A percentile compares a stretch with the other conserved stretches of the same genome.
Evolutionary conservation across 30 jellyfish, hydroid and myxozoan genomes (phyloP).

Genomic region (Haliclystus octoradiatus): DNA sequence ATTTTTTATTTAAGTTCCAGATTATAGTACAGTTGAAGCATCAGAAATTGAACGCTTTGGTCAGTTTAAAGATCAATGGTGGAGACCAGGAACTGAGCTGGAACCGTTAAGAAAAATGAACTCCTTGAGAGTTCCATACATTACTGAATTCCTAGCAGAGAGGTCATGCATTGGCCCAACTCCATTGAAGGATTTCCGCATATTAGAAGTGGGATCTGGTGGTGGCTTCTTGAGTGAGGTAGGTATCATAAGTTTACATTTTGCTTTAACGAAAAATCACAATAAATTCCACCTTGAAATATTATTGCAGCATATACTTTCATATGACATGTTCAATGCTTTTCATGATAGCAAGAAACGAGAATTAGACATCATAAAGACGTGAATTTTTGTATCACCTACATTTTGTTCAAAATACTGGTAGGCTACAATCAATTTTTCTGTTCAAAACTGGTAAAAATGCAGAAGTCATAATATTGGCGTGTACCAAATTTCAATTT

Average conservation of each 20-base stretch:
- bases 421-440: no score
- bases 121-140: conserved; percentile 54
- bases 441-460: no score
- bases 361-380: no score
- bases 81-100: conserved; percentile 67
- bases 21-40: conserved; percentile 35
- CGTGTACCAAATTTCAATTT: no score
- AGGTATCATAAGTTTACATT: neutral
- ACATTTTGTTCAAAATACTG: no score
- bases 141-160: conserved; percentile 14
- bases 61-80: conserved; percentile 53
- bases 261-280: neutral
- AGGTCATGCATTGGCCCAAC: neutral
- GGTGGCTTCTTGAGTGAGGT: conserved; percentile 91
- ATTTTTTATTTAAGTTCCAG: no score
- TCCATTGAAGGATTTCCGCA: conserved; percentile 42
- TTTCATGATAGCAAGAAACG: no score
- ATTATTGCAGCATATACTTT: no score
- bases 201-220: conserved; percentile 94
- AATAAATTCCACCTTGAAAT: no score
- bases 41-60: conserved; percentile 59
- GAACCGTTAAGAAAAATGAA: conserved; percentile 57
- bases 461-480: no score
- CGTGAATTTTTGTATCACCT: no score
- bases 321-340: no score